A percentile compares a stretch with the other conserved stretches of the same genome.
These are phyloP conservation scores for Eupithecia inturbata DNA, from an alignment of 2,888 invertebrate genomes.

Conservation along the genomic window DNA sequence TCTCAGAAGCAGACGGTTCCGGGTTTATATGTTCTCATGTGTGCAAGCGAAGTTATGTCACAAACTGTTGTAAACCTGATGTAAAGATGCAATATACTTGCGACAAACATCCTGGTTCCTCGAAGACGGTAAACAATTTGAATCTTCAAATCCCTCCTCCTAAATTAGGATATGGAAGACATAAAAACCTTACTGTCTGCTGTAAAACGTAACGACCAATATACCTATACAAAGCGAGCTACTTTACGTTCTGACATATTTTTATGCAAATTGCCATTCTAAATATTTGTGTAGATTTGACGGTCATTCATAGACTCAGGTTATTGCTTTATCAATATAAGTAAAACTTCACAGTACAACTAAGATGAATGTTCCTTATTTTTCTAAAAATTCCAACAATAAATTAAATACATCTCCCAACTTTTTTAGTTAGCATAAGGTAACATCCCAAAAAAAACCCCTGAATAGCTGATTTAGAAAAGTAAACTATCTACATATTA, in stretches of 20 bases:
- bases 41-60: background rate
- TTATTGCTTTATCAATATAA: background rate
- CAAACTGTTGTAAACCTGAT: background rate
- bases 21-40: background rate
- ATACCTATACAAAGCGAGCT: slow-evolving; percentile 31
- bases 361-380: background rate
- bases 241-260: slow-evolving; percentile 44
- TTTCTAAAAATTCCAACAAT: too few species aligned
- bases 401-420: too few species aligned
- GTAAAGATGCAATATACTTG: slow-evolving; percentile 9
- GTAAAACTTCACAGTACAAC: too few species aligned
- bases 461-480: too few species aligned
- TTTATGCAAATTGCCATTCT: slow-evolving; percentile 40
- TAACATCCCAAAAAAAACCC: too few species aligned
- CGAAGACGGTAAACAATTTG: slow-evolving; percentile 27
- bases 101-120: slow-evolving; percentile 18
- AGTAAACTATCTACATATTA: too few species aligned
- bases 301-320: background rate
- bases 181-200: slow-evolving; percentile 44
- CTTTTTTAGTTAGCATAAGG: too few species aligned
- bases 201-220: slow-evolving; percentile 46
- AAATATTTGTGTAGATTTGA: slow-evolving; percentile 4
- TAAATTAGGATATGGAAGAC: slow-evolving; percentile 42
- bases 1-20: background rate
- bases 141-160: slow-evolving; percentile 36